Base-by-base conservation (phyloP, 2,888 invertebrate species). In the Pristionchus japonicus region DNA sequence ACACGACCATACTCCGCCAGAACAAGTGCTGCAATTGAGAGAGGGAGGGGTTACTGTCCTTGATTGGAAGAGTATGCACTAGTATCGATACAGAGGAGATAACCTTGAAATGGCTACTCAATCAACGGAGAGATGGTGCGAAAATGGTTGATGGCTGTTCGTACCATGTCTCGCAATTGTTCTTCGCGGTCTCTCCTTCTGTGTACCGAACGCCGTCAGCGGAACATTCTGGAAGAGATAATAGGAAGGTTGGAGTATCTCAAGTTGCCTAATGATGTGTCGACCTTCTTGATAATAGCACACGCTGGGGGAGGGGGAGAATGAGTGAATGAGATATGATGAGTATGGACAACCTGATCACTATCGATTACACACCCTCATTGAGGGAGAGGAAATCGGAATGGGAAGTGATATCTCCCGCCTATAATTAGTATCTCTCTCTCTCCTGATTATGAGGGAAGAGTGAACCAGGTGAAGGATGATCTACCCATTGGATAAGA, bases 21-120 rank as follows among this genome's bases (percentile, higher is more conserved):
- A 90, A n/a, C 96, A 96, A 57, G 95, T 95, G 93, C 96, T 96
- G 94, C 17, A 92, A 90, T 47, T n/a, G n/a, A n/a, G n/a, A 64
- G 37, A 43, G 13, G 27, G 49, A 82, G 31, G 27, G 82, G 49
- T 4, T 20, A 82, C 49, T 74, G 74, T 40, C 40, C 74, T 74
- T 74, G 40, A 40, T 74, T 74, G 74, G n/a, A n/a, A 37, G 74
- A 74, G 40, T 47, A 82, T 49, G 82, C 52, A 84, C 43, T 84
- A 61, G 84, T 57, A 61, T 84, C 43, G 83, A 57, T 34, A 52
- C 31, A 27, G 49, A 47, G 67, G 74, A 77, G 47, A 82, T 82
- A 82, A 74, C 74, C 74, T 74, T 74, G 74, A 74, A 74, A 74
- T 74, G 74, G 74, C 40, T 74, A 74, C 74, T 74, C 74, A 74